Conservation (phyloP, 1,140 invertebrate species). For the Drosophila lowei region DNA sequence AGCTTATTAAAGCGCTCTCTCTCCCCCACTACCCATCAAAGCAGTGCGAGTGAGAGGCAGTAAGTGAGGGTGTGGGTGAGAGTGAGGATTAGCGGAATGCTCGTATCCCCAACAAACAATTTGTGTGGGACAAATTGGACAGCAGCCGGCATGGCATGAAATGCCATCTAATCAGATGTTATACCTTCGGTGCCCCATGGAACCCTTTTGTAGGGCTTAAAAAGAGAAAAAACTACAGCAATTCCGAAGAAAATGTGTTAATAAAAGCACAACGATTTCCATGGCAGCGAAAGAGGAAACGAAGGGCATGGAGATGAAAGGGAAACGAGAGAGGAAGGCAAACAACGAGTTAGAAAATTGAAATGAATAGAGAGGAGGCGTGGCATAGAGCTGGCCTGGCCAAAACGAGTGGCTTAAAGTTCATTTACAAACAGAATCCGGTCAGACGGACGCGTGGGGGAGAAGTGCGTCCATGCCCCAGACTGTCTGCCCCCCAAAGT, state of each 20-base stretch:
- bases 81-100: too few species aligned
- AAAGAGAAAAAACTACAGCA: slow-evolving; percentile 24
- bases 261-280: slow-evolving; percentile 60
- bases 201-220: slow-evolving; percentile 34
- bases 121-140: slow-evolving; percentile 34
- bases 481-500: slow-evolving; percentile 29
- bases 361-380: slow-evolving; percentile 40
- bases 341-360: slow-evolving; percentile 43
- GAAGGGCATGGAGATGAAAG: background rate
- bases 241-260: slow-evolving; percentile 57
- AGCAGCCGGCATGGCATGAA: slow-evolving; percentile 17
- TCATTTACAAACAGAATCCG: slow-evolving; percentile 48
- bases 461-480: slow-evolving; percentile 2
- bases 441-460: slow-evolving; percentile 6
- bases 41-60: too few species aligned
- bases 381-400: background rate
- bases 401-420: slow-evolving; percentile 34
- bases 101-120: slow-evolving; percentile 14
- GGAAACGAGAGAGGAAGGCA: background rate
- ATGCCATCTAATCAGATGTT: slow-evolving; percentile 44
- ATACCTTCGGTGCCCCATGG: slow-evolving; percentile 23
- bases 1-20: too few species aligned
- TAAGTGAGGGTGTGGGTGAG: too few species aligned
- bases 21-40: too few species aligned
- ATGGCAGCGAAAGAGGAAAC: slow-evolving; percentile 1